Evolutionary conservation across 2,113 vertebrate genomes (phyloP), one percentile per base, ranked within the genome.

Genomic region (Pseudopipra pipra): DNA sequence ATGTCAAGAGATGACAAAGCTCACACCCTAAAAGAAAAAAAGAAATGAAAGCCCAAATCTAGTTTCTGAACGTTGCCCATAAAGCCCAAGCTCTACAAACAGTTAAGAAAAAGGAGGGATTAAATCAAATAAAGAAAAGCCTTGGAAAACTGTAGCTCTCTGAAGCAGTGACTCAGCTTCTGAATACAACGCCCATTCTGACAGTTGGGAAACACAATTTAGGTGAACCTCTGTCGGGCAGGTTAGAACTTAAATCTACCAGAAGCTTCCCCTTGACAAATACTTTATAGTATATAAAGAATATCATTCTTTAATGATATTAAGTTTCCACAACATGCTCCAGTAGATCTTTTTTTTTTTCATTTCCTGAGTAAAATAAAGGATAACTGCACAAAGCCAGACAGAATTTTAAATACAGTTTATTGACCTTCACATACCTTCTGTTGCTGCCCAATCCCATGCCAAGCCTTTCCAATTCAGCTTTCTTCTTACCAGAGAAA

Each of bases 391-490:
- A 74, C 24, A 75, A 77, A 79, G 55, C 13, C 37, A 75, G 3
- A 49, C 8, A 74, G 18, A 8, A 39, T 35, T 77, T 91, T 39
- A 86, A 85, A 76, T 3, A 52, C 9, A 85, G 23, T 35, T 83
- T 41, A 44, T 11, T 41, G 18, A 46, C 49, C 2, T 28, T 27
- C 72, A 71, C 95, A 2, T 79, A 98, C 98, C 98, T 98, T 62
- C 98, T 97, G 90, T 84, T 98, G 31, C 78, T 98, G 35, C 98
- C 98, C 27, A 99, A 87, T 6, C 99, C 99, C 98, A 99, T 99
- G 93, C 99, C 99, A 47, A 99, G 98, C 33, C 99, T 97, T 81
- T 99, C 99, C 0, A 98, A 97, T 31, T 99, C 99, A 9, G 95
- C 96, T 85, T 98, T 98, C 94, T 98, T 99, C 55, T 98, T 98